Evolutionary conservation across 2,113 vertebrate species (phyloP).

Genomic region (mouse (Mus musculus)): DNA sequence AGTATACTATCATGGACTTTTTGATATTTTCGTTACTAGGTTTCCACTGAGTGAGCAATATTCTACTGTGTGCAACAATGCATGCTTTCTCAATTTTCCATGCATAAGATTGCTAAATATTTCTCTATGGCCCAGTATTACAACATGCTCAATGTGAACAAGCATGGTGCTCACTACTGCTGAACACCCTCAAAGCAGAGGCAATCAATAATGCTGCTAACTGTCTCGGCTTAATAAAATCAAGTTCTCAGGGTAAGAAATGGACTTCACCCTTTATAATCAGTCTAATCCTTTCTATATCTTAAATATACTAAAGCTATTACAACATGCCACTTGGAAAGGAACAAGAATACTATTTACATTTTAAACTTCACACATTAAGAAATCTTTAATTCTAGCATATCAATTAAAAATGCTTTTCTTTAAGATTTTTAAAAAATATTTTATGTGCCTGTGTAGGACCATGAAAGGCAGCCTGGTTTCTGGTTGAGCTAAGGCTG

Average conservation of each 20-base stretch:
- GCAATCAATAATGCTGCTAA: not conserved
- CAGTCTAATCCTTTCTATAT: not conserved
- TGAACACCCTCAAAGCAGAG: not conserved
- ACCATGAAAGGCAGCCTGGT: no score
- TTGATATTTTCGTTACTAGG: not conserved
- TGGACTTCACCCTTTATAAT: not conserved
- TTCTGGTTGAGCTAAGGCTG: no score
- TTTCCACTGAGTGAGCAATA: constrained; percentile 1
- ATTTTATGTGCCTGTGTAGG: not conserved
- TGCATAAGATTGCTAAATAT: not conserved
- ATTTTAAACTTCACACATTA: constrained; percentile 30
- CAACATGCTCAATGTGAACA: not conserved
- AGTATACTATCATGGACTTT: not conserved
- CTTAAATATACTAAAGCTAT: constrained; percentile 42
- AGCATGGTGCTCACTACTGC: not conserved
- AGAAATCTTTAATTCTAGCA: not conserved
- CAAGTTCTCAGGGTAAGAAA: constrained; percentile 26
- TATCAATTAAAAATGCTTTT: not conserved
- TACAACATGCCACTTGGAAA: constrained; percentile 55
- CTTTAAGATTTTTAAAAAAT: not conserved
- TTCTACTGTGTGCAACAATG: not conserved
- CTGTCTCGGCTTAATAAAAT: not conserved
- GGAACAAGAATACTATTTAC: constrained; percentile 10
- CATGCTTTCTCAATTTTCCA: not conserved
- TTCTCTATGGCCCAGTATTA: not conserved